Evolutionary conservation across 2,797 vertebrate genomes (phyloP), one percentile per base, ranked within the genome.

Genomic region (Crax fasciolata): DNA sequence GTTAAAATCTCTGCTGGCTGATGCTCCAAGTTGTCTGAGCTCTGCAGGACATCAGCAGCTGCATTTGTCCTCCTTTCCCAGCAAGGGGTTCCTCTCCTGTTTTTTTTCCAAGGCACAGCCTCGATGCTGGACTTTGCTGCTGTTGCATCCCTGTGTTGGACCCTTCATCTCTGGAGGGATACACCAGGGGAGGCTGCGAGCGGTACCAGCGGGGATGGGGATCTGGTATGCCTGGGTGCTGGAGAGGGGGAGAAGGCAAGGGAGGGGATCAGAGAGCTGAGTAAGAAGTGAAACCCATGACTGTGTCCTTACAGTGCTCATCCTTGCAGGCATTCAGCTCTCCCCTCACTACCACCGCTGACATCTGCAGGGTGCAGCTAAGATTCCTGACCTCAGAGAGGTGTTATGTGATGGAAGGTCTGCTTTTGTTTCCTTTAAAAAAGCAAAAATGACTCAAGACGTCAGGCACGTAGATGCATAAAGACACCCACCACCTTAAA

Each of bases 281-380:
- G 49, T 48, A 35, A 86, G 72, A 74, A 86, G 84, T 1, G 57
- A 89, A 89, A 71, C 16, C 65, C 67, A 17, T 51, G 46, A 59
- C 57, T 10, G 3, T 35, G 10, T 65, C 41, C 70, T 90, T 76
- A 38, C 3, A 74, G 74, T 41, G 52, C 30, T 81, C 11, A 0
- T 71, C 63, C 77, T 86, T 61, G 27, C 28, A 77, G 65, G 9
- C 17, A 61, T 28, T 11, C 61, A 74, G 25, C 21, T 52, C 19
- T 93, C 32, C 27, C 10, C 82, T 89, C 76, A 24, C 55, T 58
- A 51, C 35, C 16, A 3, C 41, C 27, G 19, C 52, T 79, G 76
- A 68, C 46, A 73, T 66, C 59, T 87, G 61, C 71, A 89, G 92
- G 55, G 48, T 52, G 23, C 67, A 76, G 51, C 28, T 59, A 44